Evolutionary conservation across 2,888 invertebrate genomes (phyloP).

Genomic region (Ormia ochracea): DNA sequence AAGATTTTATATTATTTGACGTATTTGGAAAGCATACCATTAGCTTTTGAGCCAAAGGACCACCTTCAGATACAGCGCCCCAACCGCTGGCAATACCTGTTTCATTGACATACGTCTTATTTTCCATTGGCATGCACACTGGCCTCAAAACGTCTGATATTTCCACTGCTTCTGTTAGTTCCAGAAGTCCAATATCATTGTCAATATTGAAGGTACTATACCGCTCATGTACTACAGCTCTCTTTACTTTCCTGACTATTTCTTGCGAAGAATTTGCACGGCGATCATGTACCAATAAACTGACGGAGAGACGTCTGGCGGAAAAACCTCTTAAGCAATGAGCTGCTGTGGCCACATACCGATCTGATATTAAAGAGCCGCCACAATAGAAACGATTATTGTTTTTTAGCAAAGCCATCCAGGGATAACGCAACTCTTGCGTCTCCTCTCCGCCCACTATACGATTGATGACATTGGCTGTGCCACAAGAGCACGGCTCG

Average conservation of each 20-base stretch:
- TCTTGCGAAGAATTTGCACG: constrained; percentile 14
- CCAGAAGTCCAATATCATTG: constrained; percentile 88
- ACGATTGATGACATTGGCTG: constrained; percentile 82
- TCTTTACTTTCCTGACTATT: constrained; percentile 61
- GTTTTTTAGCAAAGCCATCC: constrained; percentile 82
- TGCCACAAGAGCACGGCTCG: constrained; percentile 80
- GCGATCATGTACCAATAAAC: constrained; percentile 80
- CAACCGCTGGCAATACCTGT: constrained; percentile 81
- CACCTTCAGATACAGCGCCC: constrained; percentile 85
- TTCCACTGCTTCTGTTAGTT: constrained; percentile 80
- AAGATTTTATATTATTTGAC: neutral
- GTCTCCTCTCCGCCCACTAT: constrained; percentile 89
- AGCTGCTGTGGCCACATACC: constrained; percentile 86
- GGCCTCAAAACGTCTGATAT: constrained; percentile 82
- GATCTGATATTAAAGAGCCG: constrained; percentile 84
- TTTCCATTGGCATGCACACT: constrained; percentile 83
- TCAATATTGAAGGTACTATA: constrained; percentile 86
- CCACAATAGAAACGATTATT: constrained; percentile 83
- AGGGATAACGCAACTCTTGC: constrained; percentile 83
- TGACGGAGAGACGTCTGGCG: constrained; percentile 79
- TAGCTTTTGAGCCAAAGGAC: constrained; percentile 82
- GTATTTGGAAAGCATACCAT: constrained; percentile 57
- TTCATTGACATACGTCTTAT: constrained; percentile 70
- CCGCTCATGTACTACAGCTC: constrained; percentile 79
- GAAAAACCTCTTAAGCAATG: constrained; percentile 84